Base-by-base conservation (phyloP, 2,797 vertebrate species). In the Denticeps clupeoides region DNA sequence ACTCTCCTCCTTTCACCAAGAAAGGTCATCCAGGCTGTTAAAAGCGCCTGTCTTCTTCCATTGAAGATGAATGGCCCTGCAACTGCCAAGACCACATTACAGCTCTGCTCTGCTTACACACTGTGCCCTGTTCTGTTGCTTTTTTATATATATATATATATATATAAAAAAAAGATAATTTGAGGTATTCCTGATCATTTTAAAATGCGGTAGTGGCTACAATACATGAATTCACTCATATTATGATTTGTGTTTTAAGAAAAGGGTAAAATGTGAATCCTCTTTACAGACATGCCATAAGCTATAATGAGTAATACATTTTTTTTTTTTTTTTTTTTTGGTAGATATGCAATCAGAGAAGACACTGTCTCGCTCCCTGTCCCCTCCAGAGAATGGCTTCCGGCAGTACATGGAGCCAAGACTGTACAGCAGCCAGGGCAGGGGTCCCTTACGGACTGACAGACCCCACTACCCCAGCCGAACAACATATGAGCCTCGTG, bases 341-440 rank as follows among this genome's bases (percentile, higher is more conserved):
- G 16, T 56, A 86, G 82, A 83, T 55, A 45, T 69, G 24, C 53
- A 18, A 28, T 63, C 74, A 2, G 83, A 84, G 40, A 66, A 72
- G 40, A 53, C 50, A 21, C 74, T 75, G 54, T 84, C 82, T 2
- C 80, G 83, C 42, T 85, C 86, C 0, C 72, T 45, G 13, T 86
- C 83, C 1, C 82, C 87, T 27, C 77, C 83, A 7, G 81, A 80
- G 22, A 89, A 85, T 1, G 86, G 84, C 22, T 83, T 91, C 65
- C 82, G 75, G 45, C 81, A 82, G 2, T 70, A 77, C 16, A 3
- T 66, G 7, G 89, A 85, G 47, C 71, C 77, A 2, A 81, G 73
- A 2, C 48, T 89, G 1, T 89, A 86, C 67, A 74, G 74, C 58
- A 91, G 91, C 71, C 93, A 91, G 67, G 91, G 91, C 3, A 89